phyloP scores from a whole-genome alignment of 1,140 invertebrate genomes.

The Trichonephila clavata region DNA sequence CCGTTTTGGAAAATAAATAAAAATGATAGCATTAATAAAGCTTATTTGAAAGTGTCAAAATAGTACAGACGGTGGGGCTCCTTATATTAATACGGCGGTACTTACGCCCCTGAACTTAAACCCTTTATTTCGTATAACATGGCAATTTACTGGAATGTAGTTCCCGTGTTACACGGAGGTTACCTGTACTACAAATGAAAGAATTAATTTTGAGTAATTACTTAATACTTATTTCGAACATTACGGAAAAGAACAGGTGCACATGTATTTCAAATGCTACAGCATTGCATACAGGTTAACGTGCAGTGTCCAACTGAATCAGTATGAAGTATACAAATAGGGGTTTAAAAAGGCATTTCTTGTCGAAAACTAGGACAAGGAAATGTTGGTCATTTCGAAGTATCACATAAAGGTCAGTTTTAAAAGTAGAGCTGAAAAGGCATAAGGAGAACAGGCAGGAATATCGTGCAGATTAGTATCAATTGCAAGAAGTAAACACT shows the following conservation, averaged over 20 bases:
- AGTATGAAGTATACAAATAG: not conserved
- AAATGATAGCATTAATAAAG: no score
- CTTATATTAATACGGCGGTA: no score
- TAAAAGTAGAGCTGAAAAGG: not conserved
- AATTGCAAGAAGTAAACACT: not conserved
- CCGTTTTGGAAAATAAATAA: no score
- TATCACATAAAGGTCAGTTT: slow-evolving; percentile 6
- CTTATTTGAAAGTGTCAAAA: no score
- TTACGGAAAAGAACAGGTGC: not conserved
- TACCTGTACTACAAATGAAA: no score
- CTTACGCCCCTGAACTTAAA: no score
- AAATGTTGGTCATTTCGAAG: slow-evolving; percentile 15
- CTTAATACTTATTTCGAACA: no score
- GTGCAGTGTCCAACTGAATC: not conserved
- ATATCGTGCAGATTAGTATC: not conserved
- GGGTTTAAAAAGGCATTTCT: slow-evolving; percentile 26
- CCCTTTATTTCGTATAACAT: no score
- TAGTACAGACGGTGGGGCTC: no score
- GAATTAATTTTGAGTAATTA: no score
- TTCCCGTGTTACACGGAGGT: no score
- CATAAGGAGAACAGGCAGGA: not conserved
- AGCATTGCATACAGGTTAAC: not conserved
- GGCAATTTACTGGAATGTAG: no score
- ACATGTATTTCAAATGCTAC: not conserved
- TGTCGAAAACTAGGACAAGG: not conserved